These are phyloP conservation scores for Paramormyrops kingsleyae DNA, from an alignment of 2,113 vertebrate species.

Conservation along the genomic window DNA sequence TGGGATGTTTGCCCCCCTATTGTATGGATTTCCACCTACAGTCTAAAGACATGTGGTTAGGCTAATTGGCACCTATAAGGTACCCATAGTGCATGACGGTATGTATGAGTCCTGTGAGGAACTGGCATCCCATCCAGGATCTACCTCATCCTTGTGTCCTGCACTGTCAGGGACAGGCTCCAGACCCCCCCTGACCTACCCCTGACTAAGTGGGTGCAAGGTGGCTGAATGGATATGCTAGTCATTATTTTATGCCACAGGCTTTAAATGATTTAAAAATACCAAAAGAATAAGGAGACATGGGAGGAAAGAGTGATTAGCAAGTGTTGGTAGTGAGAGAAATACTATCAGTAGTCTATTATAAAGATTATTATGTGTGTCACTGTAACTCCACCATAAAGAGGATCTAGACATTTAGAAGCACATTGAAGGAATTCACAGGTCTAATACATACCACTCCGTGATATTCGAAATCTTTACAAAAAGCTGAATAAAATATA, in stretches of 20 bases:
- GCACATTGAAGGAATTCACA: not conserved
- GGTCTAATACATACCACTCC: not conserved
- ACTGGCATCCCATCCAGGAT: not conserved
- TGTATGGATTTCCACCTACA: not conserved
- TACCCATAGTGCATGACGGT: not conserved
- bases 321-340: not conserved
- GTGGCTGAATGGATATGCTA: not conserved
- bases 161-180: not conserved
- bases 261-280: not conserved
- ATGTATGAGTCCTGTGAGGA: slow-evolving; percentile 29
- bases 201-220: not conserved
- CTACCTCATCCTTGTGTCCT: not conserved
- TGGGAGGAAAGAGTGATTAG: not conserved
- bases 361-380: not conserved
- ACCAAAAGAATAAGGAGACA: not conserved
- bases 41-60: not conserved
- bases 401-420: not conserved
- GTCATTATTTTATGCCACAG: not conserved
- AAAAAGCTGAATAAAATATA: not conserved
- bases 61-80: not conserved
- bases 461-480: not conserved
- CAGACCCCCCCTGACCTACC: not conserved
- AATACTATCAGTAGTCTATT: not conserved
- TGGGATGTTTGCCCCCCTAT: not conserved
- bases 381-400: not conserved